Base-by-base conservation (phyloP, 2,888 invertebrate species). In the Dinocampus coccinellae region DNA sequence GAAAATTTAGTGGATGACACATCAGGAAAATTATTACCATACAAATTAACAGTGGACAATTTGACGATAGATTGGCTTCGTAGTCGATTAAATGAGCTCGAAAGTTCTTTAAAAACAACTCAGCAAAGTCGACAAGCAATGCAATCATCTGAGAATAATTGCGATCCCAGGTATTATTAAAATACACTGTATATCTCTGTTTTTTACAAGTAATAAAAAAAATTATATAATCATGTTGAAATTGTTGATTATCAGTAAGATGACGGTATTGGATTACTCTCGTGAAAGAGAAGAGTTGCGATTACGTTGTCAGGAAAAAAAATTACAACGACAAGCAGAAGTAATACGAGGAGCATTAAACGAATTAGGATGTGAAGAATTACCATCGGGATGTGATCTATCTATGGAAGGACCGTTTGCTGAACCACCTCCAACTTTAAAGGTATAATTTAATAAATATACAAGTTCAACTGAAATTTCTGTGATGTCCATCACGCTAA, bases 11-110 rank as follows among this genome's bases (percentile, higher is more conserved):
- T 97, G 39, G 95, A 96, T 82, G 96, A 97, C 81, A 95, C 95
- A 66, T 94, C 94, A 64, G 96, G 97, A 9, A 95, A 94, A 87
- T 90, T 97, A 63, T 91, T 93, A 81, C 93, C 95, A n/a, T 95
- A 95, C 88, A 93, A 94, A 83, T 87, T 98, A 76, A 95, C 97
- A 0, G 95, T 97, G 0, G 97, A 98, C 87, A 97, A 97, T 87
- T 90, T 97, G 34, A 98, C 97, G 0, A 93, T 96, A 47, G 97
- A 97, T 82, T 95, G 95, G 93, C 88, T 98, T 70, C 92, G 95
- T 80, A 93, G 93, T 76, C 94, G 94, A 83, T 88, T 95, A 68
- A 90, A 90, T 16, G 96, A 96, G 79, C 87, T 96, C 75, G 96
- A 96, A 87, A 86, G 89, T n/a, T 90, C 92, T n/a, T 89, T 96